A percentile compares a stretch with the other conserved stretches of the same genome.
phyloP scores from a whole-genome alignment of 2,797 vertebrate genomes.

The Myioborus melanocephalus region DNA sequence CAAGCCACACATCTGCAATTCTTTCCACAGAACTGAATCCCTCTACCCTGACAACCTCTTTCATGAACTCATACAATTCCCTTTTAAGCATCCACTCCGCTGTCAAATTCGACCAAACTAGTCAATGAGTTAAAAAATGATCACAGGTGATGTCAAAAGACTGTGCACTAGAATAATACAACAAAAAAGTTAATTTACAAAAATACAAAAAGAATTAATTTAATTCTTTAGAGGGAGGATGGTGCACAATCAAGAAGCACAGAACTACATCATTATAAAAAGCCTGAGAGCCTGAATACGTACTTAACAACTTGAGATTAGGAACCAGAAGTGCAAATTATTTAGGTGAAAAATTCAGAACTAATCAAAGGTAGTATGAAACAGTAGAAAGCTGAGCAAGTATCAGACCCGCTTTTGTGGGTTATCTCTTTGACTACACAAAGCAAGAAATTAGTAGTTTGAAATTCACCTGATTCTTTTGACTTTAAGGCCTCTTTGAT shows the following conservation, averaged over 20 bases:
- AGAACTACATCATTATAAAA: not conserved
- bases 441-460: not conserved
- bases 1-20: not conserved
- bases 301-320: not conserved
- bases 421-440: not conserved
- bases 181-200: not conserved
- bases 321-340: not conserved
- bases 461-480: slow-evolving; percentile 67
- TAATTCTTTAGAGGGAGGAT: not conserved
- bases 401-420: not conserved
- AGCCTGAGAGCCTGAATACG: not conserved
- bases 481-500: slow-evolving; percentile 70
- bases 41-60: not conserved
- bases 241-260: not conserved
- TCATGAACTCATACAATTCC: not conserved
- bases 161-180: not conserved
- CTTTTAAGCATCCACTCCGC: not conserved
- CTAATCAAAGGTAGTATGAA: not conserved
- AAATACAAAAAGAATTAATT: not conserved
- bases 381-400: not conserved
- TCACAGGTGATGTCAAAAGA: not conserved
- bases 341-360: not conserved
- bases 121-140: not conserved
- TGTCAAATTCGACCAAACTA: not conserved
- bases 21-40: not conserved